Conservation (phyloP, 2,888 invertebrate genomes). For the Pachydiplax longipennis region DNA sequence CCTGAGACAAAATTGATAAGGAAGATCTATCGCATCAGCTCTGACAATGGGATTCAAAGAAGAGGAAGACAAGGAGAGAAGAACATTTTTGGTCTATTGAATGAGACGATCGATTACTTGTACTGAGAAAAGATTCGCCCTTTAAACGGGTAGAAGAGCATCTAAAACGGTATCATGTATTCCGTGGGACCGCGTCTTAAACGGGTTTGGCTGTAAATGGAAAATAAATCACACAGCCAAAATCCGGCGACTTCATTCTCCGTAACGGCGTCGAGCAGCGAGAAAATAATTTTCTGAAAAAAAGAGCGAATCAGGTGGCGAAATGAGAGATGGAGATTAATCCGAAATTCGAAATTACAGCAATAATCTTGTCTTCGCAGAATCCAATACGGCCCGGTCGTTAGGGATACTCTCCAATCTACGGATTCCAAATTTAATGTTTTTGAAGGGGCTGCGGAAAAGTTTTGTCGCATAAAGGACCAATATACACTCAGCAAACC, state of each 20-base stretch:
- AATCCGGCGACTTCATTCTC: not conserved
- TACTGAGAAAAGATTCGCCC: too few species aligned
- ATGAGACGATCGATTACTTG: too few species aligned
- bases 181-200: too few species aligned
- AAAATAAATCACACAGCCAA: too few species aligned
- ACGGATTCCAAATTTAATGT: conserved; percentile 9
- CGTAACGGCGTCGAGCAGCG: not conserved
- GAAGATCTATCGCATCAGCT: too few species aligned
- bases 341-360: not conserved
- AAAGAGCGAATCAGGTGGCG: not conserved
- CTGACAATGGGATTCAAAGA: too few species aligned
- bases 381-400: conserved; percentile 6
- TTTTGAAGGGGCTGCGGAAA: not conserved
- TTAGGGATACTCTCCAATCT: not conserved
- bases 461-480: conserved; percentile 27
- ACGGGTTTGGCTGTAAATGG: too few species aligned
- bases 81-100: too few species aligned
- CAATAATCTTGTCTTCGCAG: conserved; percentile 1
- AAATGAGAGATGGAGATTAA: not conserved
- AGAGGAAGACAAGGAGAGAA: too few species aligned
- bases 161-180: too few species aligned
- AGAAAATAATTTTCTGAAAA: not conserved
- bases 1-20: too few species aligned
- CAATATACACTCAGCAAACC: conserved; percentile 17
- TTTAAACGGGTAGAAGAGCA: too few species aligned